Conservation (phyloP, 92 coral and sea anemone genomes). For the Virgularia gustaviana region DNA sequence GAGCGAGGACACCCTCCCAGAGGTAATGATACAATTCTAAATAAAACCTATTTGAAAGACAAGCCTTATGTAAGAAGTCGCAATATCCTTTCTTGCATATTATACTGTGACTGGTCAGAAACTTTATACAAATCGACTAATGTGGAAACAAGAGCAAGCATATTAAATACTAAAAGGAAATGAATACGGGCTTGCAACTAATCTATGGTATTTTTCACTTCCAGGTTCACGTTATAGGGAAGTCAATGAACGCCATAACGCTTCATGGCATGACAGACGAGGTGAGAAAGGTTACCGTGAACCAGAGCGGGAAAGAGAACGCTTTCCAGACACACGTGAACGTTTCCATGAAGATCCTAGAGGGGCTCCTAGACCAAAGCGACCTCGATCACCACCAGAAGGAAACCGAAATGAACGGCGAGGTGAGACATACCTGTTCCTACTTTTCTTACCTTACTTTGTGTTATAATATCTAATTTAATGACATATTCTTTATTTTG, state of each 20-base stretch:
- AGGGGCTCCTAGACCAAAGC: slow-evolving; percentile 4
- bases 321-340: slow-evolving; percentile 16
- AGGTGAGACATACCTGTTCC: too few relatives aligned
- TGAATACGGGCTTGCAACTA: not conserved
- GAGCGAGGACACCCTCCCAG: slow-evolving; percentile 23
- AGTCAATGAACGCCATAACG: slow-evolving; percentile 12
- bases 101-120: too few relatives aligned
- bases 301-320: slow-evolving; percentile 26
- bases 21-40: too few relatives aligned
- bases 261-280: slow-evolving; percentile 19
- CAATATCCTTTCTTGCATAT: too few relatives aligned
- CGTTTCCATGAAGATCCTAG: slow-evolving; percentile 19
- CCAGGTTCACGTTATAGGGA: slow-evolving; percentile 27
- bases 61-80: not conserved
- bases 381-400: slow-evolving; percentile 24
- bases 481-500: too few relatives aligned
- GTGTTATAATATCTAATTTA: too few relatives aligned
- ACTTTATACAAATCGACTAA: too few relatives aligned
- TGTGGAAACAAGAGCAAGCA: too few relatives aligned
- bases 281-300: slow-evolving; percentile 16
- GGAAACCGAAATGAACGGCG: slow-evolving; percentile 6
- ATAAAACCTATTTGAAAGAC: not conserved
- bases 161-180: too few relatives aligned
- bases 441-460: too few relatives aligned
- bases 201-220: not conserved